Evolutionary conservation across 1,140 invertebrate genomes (phyloP), one percentile per base, ranked within the genome.

Genomic region (Cecropterus lyciades): DNA sequence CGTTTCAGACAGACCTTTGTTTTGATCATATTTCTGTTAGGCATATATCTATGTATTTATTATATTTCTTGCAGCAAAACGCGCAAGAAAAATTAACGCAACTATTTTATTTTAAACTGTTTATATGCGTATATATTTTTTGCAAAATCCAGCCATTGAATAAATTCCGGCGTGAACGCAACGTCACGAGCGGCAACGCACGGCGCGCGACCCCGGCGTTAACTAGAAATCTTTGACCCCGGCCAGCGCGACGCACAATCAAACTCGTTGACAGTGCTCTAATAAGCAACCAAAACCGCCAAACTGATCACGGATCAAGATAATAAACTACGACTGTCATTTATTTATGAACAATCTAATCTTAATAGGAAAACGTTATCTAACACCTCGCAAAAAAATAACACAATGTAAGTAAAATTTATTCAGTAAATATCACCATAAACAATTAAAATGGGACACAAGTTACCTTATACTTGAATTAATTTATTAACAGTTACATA

Each of bases 141-240:
- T 37, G 33, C 33, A n/a, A 37, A 11, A 11, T 37, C 9, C 1
- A 37, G 1, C 33, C 9, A 8, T 33, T 37, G 33, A 11, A 11
- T 37, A 37, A 37, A 37, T 37, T 11, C 33, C 10, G 33, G 33
- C 33, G 33, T 7, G 33, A 11, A 37, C 33, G 33, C 33, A 37
- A 37, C 33, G 9, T n/a, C 11, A 11, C 11, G 11, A 37, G 33
- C 33, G 30, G 9, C 51, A 10, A 16, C 13, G 51, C 49, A 53
- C 14, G 16, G 30, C 9, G 33, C 37, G 16, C 52, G 52, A 53
- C 52, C 33, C 52, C 33, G 16, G 33, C 33, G 52, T 55, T 55
- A 55, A 55, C 33, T 42, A 55, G 52, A 55, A 55, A 55, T 55
- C 33, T 55, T 55, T 55, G 52, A 55, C 52, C 52, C 52, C 52